Percentiles rank a stretch among this genome's conserved stretches.
Evolutionary conservation across 2,888 invertebrate genomes (phyloP).

Genomic region (Galeopsomyia nigrocyanea): DNA sequence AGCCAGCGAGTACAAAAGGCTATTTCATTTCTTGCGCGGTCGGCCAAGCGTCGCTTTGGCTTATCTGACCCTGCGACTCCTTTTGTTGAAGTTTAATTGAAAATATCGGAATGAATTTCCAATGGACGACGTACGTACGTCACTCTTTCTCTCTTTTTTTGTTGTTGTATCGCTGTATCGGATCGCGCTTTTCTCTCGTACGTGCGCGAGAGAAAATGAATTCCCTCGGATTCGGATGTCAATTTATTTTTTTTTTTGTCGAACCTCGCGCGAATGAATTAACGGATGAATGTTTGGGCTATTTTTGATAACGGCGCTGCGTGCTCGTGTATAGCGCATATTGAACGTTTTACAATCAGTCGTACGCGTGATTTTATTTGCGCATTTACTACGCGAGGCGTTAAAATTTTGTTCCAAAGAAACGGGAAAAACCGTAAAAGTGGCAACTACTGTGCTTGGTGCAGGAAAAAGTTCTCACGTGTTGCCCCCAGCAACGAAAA

Average conservation of each 20-base stretch:
- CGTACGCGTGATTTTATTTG: neutral
- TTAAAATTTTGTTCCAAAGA: conserved; percentile 4
- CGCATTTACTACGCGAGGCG: neutral
- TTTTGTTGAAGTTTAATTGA: conserved; percentile 68
- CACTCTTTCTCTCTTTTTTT: conserved; percentile 7
- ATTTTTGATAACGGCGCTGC: neutral
- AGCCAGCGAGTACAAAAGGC: too few relatives aligned
- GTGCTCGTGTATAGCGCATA: neutral
- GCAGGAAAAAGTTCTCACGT: too few relatives aligned
- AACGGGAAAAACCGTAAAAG: neutral
- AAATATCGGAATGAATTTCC: conserved; percentile 69
- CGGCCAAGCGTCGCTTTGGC: conserved; percentile 59
- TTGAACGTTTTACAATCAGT: conserved; percentile 1
- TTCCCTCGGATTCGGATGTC: conserved; percentile 16
- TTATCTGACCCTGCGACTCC: conserved; percentile 61
- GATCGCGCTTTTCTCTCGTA: neutral
- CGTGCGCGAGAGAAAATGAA: conserved; percentile 14
- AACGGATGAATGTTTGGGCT: too few relatives aligned
- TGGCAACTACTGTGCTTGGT: neutral
- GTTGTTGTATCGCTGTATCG: neutral
- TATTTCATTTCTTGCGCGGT: conserved; percentile 51
- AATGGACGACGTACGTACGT: conserved; percentile 55
- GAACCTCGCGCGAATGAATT: neutral
- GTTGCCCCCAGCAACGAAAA: too few relatives aligned
- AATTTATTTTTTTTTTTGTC: conserved; percentile 9